Conservation (phyloP, 2,113 vertebrate species). For the Columba livia region DNA sequence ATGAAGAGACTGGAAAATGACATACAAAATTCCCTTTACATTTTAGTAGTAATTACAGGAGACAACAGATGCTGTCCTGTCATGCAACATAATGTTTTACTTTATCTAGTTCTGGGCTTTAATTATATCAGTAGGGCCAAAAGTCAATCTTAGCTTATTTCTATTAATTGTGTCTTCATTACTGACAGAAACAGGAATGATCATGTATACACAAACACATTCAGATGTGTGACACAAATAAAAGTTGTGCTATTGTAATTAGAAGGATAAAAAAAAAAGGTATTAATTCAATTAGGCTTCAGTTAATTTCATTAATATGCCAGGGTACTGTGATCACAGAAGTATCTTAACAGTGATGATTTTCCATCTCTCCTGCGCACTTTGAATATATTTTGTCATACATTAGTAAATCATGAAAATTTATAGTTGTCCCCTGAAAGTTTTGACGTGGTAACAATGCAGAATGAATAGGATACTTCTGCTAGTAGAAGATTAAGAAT, state of each 20-base stretch:
- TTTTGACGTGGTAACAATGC: neutral
- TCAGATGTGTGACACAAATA: neutral
- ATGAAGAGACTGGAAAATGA: neutral
- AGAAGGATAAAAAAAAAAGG: neutral
- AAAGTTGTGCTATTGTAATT: neutral
- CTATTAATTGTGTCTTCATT: neutral
- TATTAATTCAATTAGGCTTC: neutral
- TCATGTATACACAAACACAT: neutral
- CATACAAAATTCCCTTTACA: neutral
- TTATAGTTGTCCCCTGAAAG: neutral
- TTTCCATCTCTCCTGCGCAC: neutral
- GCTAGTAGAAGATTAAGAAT: neutral
- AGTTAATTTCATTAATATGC: neutral
- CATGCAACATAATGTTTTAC: neutral
- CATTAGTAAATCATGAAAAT: neutral
- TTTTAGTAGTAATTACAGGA: neutral
- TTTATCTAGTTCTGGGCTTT: neutral
- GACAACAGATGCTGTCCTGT: slow-evolving; percentile 6
- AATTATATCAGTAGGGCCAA: neutral
- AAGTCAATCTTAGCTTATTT: neutral
- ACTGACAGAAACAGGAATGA: slow-evolving; percentile 11
- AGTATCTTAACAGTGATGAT: neutral
- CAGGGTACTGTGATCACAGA: neutral
- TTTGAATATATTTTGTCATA: neutral
- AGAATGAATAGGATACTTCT: neutral